These are phyloP conservation scores for Plebejus argus DNA, from an alignment of 2,888 invertebrate genomes.

Conservation along the genomic window DNA sequence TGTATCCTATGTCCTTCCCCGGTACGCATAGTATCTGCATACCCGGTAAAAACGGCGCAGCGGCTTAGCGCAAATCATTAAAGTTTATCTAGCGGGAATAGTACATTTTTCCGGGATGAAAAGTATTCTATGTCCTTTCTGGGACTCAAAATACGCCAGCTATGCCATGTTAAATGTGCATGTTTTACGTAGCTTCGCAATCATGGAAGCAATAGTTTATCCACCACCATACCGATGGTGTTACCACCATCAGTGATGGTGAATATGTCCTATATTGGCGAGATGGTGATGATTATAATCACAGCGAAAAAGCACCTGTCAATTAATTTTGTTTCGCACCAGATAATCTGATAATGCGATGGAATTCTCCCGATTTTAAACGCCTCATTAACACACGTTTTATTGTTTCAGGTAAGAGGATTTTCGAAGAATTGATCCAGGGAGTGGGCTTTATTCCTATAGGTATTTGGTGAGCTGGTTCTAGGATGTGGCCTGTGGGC, in stretches of 20 bases:
- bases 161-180: too few relatives aligned
- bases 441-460: neutral
- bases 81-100: too few relatives aligned
- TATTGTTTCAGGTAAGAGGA: conserved; percentile 25
- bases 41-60: too few relatives aligned
- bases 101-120: too few relatives aligned
- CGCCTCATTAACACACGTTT: conserved; percentile 6
- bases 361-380: neutral
- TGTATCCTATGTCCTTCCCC: too few relatives aligned
- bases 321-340: conserved; percentile 1
- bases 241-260: neutral
- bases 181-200: too few relatives aligned
- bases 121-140: too few relatives aligned
- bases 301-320: neutral
- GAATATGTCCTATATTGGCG: too few relatives aligned
- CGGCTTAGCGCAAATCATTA: too few relatives aligned
- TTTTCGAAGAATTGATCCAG: neutral
- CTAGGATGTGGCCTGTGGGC: too few relatives aligned
- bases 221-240: neutral
- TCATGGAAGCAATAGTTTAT: neutral
- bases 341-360: conserved; percentile 12
- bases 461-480: neutral
- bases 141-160: too few relatives aligned
- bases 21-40: too few relatives aligned
- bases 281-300: neutral